Conservation (phyloP, 2,888 invertebrate genomes). For the Lymantria monacha region DNA sequence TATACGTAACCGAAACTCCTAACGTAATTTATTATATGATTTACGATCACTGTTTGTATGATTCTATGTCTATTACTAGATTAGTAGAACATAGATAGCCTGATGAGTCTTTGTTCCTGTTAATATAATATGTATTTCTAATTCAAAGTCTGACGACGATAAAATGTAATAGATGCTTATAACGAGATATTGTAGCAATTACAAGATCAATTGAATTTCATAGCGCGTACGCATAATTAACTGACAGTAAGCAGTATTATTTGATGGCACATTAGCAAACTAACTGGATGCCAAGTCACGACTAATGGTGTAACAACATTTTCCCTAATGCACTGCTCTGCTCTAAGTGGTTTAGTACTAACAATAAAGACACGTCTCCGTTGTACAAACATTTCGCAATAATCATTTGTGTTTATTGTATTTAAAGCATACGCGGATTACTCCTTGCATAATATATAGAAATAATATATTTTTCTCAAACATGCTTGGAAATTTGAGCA, state of each 20-base stretch:
- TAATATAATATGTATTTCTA: not conserved
- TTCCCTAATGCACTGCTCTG: constrained; percentile 38
- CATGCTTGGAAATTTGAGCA: too few species aligned
- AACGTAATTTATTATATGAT: too few species aligned
- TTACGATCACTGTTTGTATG: too few species aligned
- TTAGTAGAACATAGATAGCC: too few species aligned
- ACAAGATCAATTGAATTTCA: constrained; percentile 66
- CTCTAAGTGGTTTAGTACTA: constrained; percentile 25
- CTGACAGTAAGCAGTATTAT: constrained; percentile 60
- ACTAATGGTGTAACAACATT: constrained; percentile 60
- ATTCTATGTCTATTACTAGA: too few species aligned
- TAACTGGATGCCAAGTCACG: constrained; percentile 75
- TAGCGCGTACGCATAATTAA: constrained; percentile 72
- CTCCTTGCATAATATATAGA: too few species aligned
- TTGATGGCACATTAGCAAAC: constrained; percentile 73
- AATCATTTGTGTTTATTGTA: too few species aligned
- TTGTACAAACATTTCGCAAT: not conserved
- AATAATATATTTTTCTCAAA: too few species aligned
- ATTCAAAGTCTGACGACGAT: not conserved
- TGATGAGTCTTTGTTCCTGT: too few species aligned
- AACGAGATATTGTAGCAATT: constrained; percentile 51
- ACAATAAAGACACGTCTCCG: constrained; percentile 11
- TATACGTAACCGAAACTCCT: too few species aligned
- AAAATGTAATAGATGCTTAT: constrained; percentile 20
- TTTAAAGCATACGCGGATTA: too few species aligned